Base-by-base conservation (phyloP, 2,797 vertebrate genomes). In the Sebastes dallii region DNA sequence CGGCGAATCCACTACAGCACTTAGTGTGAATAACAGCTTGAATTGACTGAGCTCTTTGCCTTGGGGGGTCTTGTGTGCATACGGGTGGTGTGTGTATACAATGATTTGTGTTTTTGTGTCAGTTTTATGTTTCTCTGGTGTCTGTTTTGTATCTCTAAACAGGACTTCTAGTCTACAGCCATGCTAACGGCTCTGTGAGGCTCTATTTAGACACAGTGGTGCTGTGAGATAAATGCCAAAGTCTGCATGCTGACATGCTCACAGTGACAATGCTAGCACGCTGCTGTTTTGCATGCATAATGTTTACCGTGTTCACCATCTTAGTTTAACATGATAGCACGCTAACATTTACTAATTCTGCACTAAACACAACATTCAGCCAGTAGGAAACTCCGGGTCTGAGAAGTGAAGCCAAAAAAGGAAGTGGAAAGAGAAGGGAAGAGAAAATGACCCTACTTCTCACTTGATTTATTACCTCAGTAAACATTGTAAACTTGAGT, bases 1-100 rank as follows among this genome's bases (percentile, higher is more conserved):
- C 70, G 27, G 4, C 81, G 61, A 80, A 74, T 80, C 82, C 71
- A 62, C 62, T 29, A 32, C 42, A 82, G 77, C 83, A 85, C 72
- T 91, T 91, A 87, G 68, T 83, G 82, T 78, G 68, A 82, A 80
- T 86, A 86, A 84, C 78, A 89, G 87, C 77, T 76, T 60, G 65
- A 83, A 87, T 77, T 88, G 90, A 91, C 85, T 78, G 75, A 86
- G 72, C 73, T 78, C 42, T 77, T 84, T 72, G 85, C 78, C 75
- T 73, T 68, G 18, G 72, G 46, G 78, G 72, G 13, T 56, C 36
- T 20, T 65, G 24, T 64, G n/a, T 62, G 52, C 12, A 18, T 67
- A 50, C 46, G 22, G 66, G 50, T 25, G 30, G 14, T 34, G 59
- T 46, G 56, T 81, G 55, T 62, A 25, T 71, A 20, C 34, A 27